Evolutionary conservation across 2,797 vertebrate genomes (phyloP), one percentile per base, ranked within the genome.

Genomic region (Coreius guichenoti): DNA sequence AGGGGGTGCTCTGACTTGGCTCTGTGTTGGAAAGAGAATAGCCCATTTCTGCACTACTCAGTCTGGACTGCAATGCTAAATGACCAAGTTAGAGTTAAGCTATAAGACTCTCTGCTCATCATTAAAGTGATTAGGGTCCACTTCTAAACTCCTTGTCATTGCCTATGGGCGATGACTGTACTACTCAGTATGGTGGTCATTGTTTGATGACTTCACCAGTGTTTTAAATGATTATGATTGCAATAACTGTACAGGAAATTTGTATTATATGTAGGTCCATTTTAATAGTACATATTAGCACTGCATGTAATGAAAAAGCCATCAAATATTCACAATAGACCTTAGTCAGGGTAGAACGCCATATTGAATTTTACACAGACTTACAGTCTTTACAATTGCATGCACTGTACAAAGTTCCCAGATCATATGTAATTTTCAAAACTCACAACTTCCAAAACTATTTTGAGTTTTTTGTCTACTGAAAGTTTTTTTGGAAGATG

Each of bases 21-120:
- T 17, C 33, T 23, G 36, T 43, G 43, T 51, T 14, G 21, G 43
- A n/a, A 17, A 16, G 51, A 80, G 83, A 81, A 81, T 76, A 43
- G 76, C 16, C 80, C 45, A 85, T 80, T 86, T 85, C 47, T 86
- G 23, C 8, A 29, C 45, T 49, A 45, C 74, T 65, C 49, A 58
- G 49, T 74, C 77, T 49, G 47, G 13, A 49, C 58, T 47, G 58
- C 21, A 73, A 54, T 65, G 51, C 83, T 69, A 82, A 87, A 81
- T 72, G 70, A 72, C 75, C 63, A 76, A 68, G 82, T 78, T 76
- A 56, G 78, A n/a, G 63, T 68, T 83, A 80, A 33, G 58, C 78
- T 85, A 86, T 78, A 49, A 86, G 65, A 61, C 47, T 39, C 26
- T 23, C 74, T 16, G 73, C 36, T 81, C 74, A 65, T 82, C 68